These are phyloP conservation scores for Archilochus colubris DNA, from an alignment of 2,113 vertebrate genomes.

Conservation along the genomic window DNA sequence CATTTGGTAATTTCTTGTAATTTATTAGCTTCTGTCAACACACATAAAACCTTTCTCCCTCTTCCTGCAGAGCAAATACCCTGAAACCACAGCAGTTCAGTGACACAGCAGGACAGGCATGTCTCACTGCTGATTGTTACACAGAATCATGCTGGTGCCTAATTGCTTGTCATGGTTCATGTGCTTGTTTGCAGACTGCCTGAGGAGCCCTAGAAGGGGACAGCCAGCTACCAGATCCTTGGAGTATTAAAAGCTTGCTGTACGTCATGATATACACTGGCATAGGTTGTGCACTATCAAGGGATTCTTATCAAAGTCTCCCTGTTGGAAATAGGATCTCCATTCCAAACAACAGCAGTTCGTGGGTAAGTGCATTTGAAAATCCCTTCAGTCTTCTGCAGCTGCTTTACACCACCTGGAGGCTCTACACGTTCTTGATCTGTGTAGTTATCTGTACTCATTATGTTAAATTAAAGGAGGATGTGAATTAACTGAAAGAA, in stretches of 20 bases:
- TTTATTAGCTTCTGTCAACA: background rate
- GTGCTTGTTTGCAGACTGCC: background rate
- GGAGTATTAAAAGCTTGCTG: background rate
- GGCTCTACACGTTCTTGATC: background rate
- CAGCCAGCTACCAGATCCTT: background rate
- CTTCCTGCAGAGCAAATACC: background rate
- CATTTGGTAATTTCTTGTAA: background rate
- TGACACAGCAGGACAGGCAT: background rate
- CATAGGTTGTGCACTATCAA: background rate
- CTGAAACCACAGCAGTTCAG: background rate
- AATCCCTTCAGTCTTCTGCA: background rate
- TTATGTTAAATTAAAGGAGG: background rate
- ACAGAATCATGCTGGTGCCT: background rate
- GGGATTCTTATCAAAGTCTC: background rate
- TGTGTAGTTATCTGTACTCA: background rate
- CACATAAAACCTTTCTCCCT: background rate
- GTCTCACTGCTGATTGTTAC: rapidly evolving
- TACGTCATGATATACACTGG: background rate
- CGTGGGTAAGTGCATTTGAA: background rate
- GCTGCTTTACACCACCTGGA: background rate
- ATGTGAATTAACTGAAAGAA: background rate
- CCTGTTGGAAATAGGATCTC: background rate
- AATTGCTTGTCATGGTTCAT: background rate
- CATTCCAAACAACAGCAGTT: background rate
- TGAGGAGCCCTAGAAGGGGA: background rate